Evolutionary conservation across 2,797 vertebrate genomes (phyloP).

Genomic region (Sebastolobus altivelis): DNA sequence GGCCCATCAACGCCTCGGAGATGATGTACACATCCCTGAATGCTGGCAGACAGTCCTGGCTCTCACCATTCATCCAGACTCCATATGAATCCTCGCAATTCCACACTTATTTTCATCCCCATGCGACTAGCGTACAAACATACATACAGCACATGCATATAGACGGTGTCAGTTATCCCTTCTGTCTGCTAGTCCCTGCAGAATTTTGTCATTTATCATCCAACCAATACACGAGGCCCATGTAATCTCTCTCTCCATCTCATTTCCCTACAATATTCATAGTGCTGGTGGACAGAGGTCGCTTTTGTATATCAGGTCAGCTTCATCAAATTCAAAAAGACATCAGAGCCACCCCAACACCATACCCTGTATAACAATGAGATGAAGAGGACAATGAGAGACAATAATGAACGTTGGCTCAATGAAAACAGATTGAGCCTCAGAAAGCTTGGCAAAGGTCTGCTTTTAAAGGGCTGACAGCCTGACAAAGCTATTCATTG

Average conservation of each 20-base stretch:
- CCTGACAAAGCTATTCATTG: constrained; percentile 66
- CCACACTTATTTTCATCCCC: constrained; percentile 54
- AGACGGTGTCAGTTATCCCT: constrained; percentile 54
- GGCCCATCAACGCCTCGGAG: constrained; percentile 76
- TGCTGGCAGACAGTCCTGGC: constrained; percentile 73
- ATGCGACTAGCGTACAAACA: constrained; percentile 48
- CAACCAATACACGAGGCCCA: constrained; percentile 24
- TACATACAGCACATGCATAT: constrained; percentile 64
- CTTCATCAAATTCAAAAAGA: constrained; percentile 69
- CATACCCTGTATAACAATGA: constrained; percentile 63
- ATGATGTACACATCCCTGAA: constrained; percentile 83
- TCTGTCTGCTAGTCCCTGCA: constrained; percentile 37
- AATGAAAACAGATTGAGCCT: constrained; percentile 60
- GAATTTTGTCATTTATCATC: constrained; percentile 62
- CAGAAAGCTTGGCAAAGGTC: constrained; percentile 69
- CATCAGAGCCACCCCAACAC: constrained; percentile 47
- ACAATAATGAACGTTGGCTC: constrained; percentile 60
- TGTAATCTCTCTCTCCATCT: constrained; percentile 26
- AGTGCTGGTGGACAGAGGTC: constrained; percentile 58
- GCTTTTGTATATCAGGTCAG: constrained; percentile 68
- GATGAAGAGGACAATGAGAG: constrained; percentile 69
- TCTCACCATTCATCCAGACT: constrained; percentile 70
- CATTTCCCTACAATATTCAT: constrained; percentile 52
- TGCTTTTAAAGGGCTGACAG: constrained; percentile 68
- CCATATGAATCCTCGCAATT: constrained; percentile 55